A percentile compares a stretch with the other conserved stretches of the same genome.
Conservation (phyloP, 2,113 vertebrate species). For the Oryzias melastigma region DNA sequence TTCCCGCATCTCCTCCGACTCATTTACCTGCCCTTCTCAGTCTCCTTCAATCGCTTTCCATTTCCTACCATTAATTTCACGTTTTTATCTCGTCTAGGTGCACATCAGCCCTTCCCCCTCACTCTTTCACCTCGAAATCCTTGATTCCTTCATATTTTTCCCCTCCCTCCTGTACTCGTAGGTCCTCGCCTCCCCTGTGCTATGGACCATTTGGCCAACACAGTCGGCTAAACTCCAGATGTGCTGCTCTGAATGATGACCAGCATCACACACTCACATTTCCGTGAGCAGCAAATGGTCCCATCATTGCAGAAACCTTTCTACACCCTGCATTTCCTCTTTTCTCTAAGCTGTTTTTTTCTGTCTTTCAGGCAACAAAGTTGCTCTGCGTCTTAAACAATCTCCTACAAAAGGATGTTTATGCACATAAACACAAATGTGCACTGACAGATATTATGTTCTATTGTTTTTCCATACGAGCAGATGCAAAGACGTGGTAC, state of each 20-base stretch:
- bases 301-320: conserved; percentile 21
- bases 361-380: conserved; percentile 1
- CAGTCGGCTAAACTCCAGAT: conserved; percentile 44
- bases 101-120: not conserved
- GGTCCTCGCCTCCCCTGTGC: conserved; percentile 8
- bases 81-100: conserved; percentile 19
- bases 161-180: not conserved
- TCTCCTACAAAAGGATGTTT: not conserved
- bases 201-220: conserved; percentile 45
- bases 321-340: conserved; percentile 3
- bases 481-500: not conserved
- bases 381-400: conserved; percentile 12
- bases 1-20: conserved; percentile 37
- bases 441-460: not conserved
- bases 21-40: conserved; percentile 39
- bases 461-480: not conserved
- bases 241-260: conserved; percentile 43
- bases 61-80: conserved; percentile 19
- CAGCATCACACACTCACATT: conserved; percentile 10
- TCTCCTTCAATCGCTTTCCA: conserved; percentile 3
- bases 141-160: not conserved
- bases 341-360: conserved; percentile 10
- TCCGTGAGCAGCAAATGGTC: conserved; percentile 11
- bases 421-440: not conserved
- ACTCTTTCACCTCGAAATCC: conserved; percentile 23